A percentile compares a stretch with the other conserved stretches of the same genome.
These are phyloP conservation scores for Acanthornis magna DNA, from an alignment of 2,797 vertebrate species.

Conservation along the genomic window DNA sequence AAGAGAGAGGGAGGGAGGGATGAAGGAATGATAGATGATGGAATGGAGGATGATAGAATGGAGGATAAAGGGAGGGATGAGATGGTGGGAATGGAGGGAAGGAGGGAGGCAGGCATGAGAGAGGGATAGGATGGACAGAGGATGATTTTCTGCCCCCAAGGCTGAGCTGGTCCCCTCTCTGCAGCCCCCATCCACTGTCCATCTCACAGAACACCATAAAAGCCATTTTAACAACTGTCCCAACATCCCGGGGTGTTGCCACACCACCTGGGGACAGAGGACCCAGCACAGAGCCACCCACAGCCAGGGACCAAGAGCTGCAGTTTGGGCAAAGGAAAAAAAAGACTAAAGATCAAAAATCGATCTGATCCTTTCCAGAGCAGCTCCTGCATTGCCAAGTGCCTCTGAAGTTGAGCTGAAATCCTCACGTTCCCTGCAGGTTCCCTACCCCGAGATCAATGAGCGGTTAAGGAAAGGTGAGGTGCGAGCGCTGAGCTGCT, in stretches of 20 bases:
- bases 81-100: not conserved
- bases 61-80: not conserved
- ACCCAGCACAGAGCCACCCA: not conserved
- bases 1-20: not conserved
- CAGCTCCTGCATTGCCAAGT: not conserved
- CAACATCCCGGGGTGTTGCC: rapidly evolving
- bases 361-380: not conserved
- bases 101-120: not conserved
- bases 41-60: too few relatives aligned
- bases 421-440: not conserved
- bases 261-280: rapidly evolving
- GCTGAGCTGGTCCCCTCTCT: not conserved
- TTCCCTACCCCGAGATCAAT: not conserved
- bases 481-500: not conserved
- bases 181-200: not conserved
- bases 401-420: not conserved
- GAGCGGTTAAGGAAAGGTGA: constrained; percentile 39
- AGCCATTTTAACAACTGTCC: not conserved
- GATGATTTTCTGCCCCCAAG: not conserved
- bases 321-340: rapidly evolving
- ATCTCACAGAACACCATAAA: not conserved
- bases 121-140: not conserved
- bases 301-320: not conserved
- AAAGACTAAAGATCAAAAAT: not conserved
- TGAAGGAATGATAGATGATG: too few relatives aligned